These are phyloP conservation scores for Cariama cristata DNA, from an alignment of 2,113 vertebrate species.

Conservation along the genomic window DNA sequence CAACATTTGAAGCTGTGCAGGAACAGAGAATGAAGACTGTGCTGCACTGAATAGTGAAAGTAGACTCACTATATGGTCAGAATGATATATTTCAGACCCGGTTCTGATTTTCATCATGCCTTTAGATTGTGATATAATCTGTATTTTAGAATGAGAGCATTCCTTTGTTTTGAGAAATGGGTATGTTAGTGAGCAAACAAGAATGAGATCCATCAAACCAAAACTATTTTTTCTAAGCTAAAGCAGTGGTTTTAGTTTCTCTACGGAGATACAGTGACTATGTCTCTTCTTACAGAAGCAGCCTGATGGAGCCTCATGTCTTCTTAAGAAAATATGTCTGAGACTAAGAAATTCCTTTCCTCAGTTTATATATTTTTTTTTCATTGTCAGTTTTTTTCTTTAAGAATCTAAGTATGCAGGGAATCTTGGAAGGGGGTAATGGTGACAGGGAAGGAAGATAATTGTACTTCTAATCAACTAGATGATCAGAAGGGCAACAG, in stretches of 20 bases:
- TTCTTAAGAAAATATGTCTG: neutral
- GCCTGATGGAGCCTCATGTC: neutral
- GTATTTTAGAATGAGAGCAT: neutral
- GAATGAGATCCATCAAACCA: neutral
- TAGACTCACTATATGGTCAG: fast-evolving
- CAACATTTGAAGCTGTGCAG: neutral
- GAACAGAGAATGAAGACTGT: neutral
- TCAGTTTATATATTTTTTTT: neutral
- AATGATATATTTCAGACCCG: neutral
- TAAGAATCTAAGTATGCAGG: neutral
- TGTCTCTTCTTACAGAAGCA: neutral
- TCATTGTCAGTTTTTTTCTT: neutral
- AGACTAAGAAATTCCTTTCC: neutral
- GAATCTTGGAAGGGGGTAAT: neutral
- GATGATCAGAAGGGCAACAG: neutral
- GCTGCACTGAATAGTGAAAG: neutral
- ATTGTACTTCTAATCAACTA: neutral
- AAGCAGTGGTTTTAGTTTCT: neutral
- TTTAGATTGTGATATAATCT: neutral
- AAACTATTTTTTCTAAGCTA: neutral
- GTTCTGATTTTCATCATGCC: neutral
- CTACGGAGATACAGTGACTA: neutral
- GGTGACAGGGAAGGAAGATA: neutral
- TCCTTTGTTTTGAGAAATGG: neutral
- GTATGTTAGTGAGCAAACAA: neutral